Conservation (phyloP, 2,797 vertebrate genomes). For the Choloepus didactylus region DNA sequence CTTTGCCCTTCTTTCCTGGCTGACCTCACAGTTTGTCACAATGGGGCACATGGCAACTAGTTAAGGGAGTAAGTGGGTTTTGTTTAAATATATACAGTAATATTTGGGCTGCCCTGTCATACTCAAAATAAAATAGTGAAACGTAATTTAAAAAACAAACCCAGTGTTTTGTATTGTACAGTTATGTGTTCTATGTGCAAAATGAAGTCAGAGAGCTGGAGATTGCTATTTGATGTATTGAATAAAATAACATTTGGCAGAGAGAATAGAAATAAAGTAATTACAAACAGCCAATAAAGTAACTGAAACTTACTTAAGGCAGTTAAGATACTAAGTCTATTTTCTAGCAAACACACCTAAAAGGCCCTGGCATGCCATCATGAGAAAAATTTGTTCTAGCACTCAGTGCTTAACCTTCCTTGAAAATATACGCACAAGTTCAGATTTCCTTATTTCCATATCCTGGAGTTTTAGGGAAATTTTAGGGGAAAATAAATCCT, state of each 20-base stretch:
- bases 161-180: not conserved
- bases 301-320: not conserved
- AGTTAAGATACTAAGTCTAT: not conserved
- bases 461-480: not conserved
- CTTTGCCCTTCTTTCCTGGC: not conserved
- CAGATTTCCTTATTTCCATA: not conserved
- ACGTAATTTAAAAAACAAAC: not conserved
- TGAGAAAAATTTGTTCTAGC: not conserved
- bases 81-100: not conserved
- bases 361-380: not conserved
- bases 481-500: not conserved
- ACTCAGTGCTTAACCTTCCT: not conserved
- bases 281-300: not conserved
- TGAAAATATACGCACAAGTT: not conserved
- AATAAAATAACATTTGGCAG: not conserved
- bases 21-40: not conserved
- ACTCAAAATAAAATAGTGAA: constrained; percentile 13
- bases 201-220: not conserved
- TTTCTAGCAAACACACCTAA: not conserved
- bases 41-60: not conserved
- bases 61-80: not conserved
- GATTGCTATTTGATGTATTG: not conserved
- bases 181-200: not conserved
- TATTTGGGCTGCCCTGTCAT: not conserved
- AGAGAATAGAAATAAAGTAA: not conserved